Base-by-base conservation (phyloP, 92 coral and sea anemone species). In the Blastomussa wellsi region DNA sequence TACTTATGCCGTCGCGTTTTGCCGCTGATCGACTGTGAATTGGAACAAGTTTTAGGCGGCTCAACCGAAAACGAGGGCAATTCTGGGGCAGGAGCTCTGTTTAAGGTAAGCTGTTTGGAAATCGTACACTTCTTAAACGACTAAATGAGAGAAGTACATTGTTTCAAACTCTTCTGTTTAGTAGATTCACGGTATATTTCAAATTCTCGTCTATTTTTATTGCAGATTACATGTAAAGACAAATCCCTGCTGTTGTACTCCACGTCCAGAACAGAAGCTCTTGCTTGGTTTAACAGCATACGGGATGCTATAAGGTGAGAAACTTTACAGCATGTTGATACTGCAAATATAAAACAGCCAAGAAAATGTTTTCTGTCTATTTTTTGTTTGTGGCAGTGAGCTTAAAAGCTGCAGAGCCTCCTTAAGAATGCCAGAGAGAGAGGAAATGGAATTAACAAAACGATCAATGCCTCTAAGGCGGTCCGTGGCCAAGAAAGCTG, bases 41-140 rank as follows among this genome's bases (percentile, higher is more conserved):
- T 96, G 94, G 95, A 96, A 49, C 96, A 96, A 73, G 92, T 96
- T 86, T 88, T 96, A 70, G 99, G 99, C n/a, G 93, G 93, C 82
- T 90, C 96, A 12, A 78, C 86, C 17, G 92, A 92, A 19, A 84
- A 91, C 16, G 95, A 94, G 22, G 95, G 88, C 5, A 79, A 87
- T 20, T 87, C 92, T 2, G 95, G 91, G 37, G 97, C 87, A 14
- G 98, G 98, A 26, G 95, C 98, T 1, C 88, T 96, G 69, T 96
- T 96, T 82, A 94, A 95, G 91, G 98, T 96, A 70, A 51, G 70
- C 37, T 52, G 52, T 52, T 7, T 19, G 22, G 29, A 37, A 33
- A 16, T 10, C 42, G 51, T 28, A 49, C 14, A 33, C 35, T 2
- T n/a, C n/a, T n/a, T n/a, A n/a, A n/a, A n/a, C n/a, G n/a, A n/a